Evolutionary conservation across 2,888 invertebrate species (phyloP).

Genomic region (Carcina quercana): DNA sequence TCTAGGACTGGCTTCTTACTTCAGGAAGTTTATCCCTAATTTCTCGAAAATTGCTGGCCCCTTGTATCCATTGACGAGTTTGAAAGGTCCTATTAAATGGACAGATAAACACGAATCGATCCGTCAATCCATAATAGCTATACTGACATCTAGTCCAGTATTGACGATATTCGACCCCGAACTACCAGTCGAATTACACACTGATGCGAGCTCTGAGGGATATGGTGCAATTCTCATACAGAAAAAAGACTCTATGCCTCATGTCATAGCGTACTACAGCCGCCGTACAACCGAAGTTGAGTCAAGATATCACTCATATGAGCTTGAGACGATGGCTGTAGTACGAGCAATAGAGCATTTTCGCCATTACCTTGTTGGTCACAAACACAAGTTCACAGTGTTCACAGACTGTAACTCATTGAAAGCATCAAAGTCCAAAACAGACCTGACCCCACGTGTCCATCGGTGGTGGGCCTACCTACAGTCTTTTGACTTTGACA

Average conservation of each 20-base stretch:
- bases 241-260: not conserved
- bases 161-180: conserved; percentile 2
- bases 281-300: conserved; percentile 5
- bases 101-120: not conserved
- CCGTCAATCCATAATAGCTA: not conserved
- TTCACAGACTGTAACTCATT: conserved; percentile 8
- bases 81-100: conserved; percentile 1
- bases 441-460: conserved; percentile 11
- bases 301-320: conserved; percentile 10
- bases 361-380: conserved; percentile 10
- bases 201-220: conserved; percentile 3
- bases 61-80: conserved; percentile 3
- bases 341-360: conserved; percentile 11
- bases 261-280: conserved; percentile 6
- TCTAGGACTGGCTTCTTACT: conserved; percentile 16
- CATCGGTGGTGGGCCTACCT: conserved; percentile 14
- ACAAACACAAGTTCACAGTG: conserved; percentile 8
- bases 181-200: not conserved
- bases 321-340: conserved; percentile 12
- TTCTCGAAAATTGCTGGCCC: conserved; percentile 2
- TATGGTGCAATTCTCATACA: conserved; percentile 1
- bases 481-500: conserved; percentile 12
- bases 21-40: conserved; percentile 12
- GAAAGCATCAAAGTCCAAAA: conserved; percentile 10
- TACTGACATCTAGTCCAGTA: not conserved